Base-by-base conservation (phyloP, 2,797 vertebrate species). In the Lindbergichthys nudifrons region DNA sequence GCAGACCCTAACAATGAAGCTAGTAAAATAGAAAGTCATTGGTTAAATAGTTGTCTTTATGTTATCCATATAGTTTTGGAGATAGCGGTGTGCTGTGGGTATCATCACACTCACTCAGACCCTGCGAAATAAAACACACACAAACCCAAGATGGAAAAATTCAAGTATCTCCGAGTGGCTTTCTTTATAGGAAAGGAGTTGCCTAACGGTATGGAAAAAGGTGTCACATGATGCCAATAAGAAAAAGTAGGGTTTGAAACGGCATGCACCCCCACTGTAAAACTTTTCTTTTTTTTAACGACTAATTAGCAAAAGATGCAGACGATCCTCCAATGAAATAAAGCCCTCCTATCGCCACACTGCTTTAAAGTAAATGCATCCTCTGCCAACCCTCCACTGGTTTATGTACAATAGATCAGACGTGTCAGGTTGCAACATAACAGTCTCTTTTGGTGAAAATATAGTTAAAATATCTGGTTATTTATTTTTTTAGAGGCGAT, bases 371-470 rank as follows among this genome's bases (percentile, higher is more conserved):
- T 67, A 84, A 87, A 88, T 65, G 81, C 91, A 91, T 84, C 85
- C 61, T 80, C 70, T 84, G 83, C 79, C 79, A 87, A 88, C 83
- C 81, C 66, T 69, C 80, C 79, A 83, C 70, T 70, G 83, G 87
- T 52, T 65, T 92, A 91, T 93, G 72, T 92, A 94, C 87, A 94
- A 90, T 80, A 90, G 82, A 89, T 89, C 74, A 91, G 88, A 93
- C 92, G 79, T 91, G 90, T 90, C 88, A 79, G 86, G 88, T 89
- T 84, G 91, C 85, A 93, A 91, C 86, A 87, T 90, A 94, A 94
- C 93, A 94, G 93, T 95, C 89, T 93, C 88, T 91, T 94, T 91
- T 90, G 91, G 91, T 94, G 92, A 94, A 94, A 95, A 94, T 92
- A 93, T 92, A 94, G 83, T 79, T 89, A 89, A 93, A 94, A 94